A percentile compares a stretch with the other conserved stretches of the same genome.
Conservation (phyloP, 2,113 vertebrate genomes). For the Podarcis cretensis region DNA sequence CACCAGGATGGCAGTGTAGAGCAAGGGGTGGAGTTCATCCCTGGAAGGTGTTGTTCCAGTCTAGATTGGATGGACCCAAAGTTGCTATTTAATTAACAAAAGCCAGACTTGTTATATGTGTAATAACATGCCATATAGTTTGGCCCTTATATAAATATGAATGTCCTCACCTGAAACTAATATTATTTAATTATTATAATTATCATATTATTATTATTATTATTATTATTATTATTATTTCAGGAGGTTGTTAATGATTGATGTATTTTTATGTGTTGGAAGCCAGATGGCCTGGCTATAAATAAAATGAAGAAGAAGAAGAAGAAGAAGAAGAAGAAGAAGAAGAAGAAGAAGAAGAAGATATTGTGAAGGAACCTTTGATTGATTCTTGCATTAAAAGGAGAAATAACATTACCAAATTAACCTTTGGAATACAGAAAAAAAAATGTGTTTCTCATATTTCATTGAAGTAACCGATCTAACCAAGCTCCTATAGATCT, state of each 20-base stretch:
- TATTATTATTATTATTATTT: background rate
- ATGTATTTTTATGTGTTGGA: too few relatives aligned
- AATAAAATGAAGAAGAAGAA: too few relatives aligned
- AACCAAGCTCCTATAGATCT: background rate
- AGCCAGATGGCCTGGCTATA: too few relatives aligned
- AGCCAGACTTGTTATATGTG: background rate
- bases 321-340: too few relatives aligned
- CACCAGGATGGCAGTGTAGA: background rate
- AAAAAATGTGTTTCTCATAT: background rate
- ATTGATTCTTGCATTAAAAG: too few relatives aligned
- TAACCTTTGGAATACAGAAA: background rate
- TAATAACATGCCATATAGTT: background rate
- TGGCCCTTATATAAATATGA: background rate
- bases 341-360: too few relatives aligned
- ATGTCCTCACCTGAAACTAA: background rate
- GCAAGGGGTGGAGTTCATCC: background rate
- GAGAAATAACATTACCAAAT: background rate
- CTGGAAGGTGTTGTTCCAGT: background rate
- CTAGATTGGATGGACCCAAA: background rate
- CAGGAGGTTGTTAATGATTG: too few relatives aligned
- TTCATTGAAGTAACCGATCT: background rate
- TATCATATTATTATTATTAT: background rate
- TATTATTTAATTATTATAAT: background rate
- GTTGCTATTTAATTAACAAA: background rate
- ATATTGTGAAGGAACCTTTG: background rate